phyloP scores from a whole-genome alignment of 2,888 invertebrate species.

The Ochropleura leucogaster region DNA sequence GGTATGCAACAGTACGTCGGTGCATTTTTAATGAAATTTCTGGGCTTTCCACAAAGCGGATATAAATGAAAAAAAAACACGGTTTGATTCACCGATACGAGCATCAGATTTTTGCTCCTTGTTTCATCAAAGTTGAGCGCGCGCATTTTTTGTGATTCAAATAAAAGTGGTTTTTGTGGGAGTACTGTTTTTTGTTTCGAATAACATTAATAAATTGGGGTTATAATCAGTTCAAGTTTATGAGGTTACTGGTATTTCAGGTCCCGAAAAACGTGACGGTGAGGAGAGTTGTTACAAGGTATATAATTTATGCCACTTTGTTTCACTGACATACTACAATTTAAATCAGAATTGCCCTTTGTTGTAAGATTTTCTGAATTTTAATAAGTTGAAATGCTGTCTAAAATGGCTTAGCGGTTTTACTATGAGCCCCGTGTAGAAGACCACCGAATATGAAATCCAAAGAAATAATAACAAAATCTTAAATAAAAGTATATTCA shows the following conservation, averaged over 20 bases:
- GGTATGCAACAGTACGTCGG: slow-evolving; percentile 60
- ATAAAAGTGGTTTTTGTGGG: slow-evolving; percentile 50
- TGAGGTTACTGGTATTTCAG: slow-evolving; percentile 8
- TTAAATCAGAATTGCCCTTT: background rate
- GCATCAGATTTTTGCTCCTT: slow-evolving; percentile 64
- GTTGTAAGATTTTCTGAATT: background rate
- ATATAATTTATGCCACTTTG: background rate
- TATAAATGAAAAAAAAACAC: slow-evolving; percentile 80
- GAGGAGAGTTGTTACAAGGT: background rate
- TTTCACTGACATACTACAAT: slow-evolving; percentile 1
- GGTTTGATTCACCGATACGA: slow-evolving; percentile 76
- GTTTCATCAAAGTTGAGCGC: slow-evolving; percentile 65
- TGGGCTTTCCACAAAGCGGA: slow-evolving; percentile 84
- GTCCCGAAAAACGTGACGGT: background rate
- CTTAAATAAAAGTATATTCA: background rate
- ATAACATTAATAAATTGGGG: slow-evolving; percentile 46
- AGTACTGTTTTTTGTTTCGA: slow-evolving; percentile 40
- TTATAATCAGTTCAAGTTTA: slow-evolving; percentile 37
- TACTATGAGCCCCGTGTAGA: no score
- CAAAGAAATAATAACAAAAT: background rate
- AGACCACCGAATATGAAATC: background rate
- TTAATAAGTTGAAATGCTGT: background rate
- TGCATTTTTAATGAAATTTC: slow-evolving; percentile 85
- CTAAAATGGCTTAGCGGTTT: background rate
- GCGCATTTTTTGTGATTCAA: slow-evolving; percentile 59